phyloP scores from a whole-genome alignment of 2,797 vertebrate species.

The Anableps anableps region DNA sequence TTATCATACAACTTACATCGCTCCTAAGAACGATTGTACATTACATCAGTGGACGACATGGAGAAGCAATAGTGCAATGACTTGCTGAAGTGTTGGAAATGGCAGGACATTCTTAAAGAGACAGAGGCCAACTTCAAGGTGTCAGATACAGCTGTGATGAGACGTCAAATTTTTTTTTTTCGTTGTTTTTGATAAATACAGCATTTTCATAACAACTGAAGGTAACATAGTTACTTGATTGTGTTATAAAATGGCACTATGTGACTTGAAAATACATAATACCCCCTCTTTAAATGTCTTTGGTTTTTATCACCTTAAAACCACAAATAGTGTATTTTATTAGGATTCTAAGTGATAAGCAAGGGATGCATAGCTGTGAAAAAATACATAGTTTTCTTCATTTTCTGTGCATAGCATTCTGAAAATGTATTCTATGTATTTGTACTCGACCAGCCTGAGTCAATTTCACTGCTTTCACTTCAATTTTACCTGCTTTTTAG shows the following conservation, averaged over 20 bases:
- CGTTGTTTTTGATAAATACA: not conserved
- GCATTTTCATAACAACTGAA: not conserved
- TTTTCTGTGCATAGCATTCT: too few species aligned
- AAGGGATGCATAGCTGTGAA: not conserved
- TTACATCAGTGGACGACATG: not conserved
- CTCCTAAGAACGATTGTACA: not conserved
- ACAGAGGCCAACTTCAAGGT: not conserved
- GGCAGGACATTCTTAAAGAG: not conserved
- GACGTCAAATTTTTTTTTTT: not conserved
- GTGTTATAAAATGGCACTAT: not conserved
- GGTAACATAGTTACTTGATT: not conserved
- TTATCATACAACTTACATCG: not conserved
- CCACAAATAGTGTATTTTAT: not conserved
- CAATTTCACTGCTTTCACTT: not conserved
- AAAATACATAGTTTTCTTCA: not conserved
- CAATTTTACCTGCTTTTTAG: too few species aligned
- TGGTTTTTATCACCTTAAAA: not conserved
- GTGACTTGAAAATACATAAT: not conserved
- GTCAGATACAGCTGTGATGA: too few species aligned
- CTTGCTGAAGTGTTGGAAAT: not conserved
- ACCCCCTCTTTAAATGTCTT: not conserved
- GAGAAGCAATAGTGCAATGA: not conserved
- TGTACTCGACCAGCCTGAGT: not conserved
- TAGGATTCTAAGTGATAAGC: not conserved
- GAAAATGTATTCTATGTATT: too few species aligned